Percentiles rank a stretch among this genome's conserved stretches.
phyloP scores from a whole-genome alignment of 1,140 invertebrate genomes.

The Heliconius hermathena region DNA sequence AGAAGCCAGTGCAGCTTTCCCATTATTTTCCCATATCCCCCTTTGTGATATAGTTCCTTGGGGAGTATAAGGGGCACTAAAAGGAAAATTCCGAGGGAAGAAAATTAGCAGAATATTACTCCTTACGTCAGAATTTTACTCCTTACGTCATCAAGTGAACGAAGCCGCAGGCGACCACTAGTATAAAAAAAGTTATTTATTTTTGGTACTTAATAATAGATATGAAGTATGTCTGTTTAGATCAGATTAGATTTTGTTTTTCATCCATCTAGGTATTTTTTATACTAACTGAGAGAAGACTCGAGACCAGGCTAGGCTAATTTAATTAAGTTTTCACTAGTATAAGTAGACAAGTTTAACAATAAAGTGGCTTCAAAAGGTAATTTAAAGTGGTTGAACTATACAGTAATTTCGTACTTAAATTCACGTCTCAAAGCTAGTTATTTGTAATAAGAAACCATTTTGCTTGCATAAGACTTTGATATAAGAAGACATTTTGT shows the following conservation, averaged over 20 bases:
- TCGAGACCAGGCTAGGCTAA: neutral
- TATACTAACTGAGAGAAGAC: neutral
- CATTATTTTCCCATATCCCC: no score
- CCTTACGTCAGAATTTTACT: no score
- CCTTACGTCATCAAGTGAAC: no score
- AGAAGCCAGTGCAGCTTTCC: no score
- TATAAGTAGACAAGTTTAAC: neutral
- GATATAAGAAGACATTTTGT: neutral
- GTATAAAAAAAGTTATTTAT: no score
- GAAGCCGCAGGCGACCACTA: no score
- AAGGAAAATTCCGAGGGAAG: no score
- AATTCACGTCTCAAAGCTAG: neutral
- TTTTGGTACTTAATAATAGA: no score
- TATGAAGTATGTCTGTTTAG: no score
- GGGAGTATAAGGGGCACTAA: no score
- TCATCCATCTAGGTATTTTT: neutral
- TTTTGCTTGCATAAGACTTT: neutral
- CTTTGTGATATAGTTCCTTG: no score
- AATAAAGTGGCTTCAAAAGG: neutral
- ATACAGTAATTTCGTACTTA: neutral
- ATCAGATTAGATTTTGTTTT: neutral
- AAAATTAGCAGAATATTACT: no score
- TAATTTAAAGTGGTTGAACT: neutral
- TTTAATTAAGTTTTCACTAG: neutral
- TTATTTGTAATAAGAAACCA: neutral